Conservation (phyloP, 2,113 vertebrate genomes). For the Strix uralensis region DNA sequence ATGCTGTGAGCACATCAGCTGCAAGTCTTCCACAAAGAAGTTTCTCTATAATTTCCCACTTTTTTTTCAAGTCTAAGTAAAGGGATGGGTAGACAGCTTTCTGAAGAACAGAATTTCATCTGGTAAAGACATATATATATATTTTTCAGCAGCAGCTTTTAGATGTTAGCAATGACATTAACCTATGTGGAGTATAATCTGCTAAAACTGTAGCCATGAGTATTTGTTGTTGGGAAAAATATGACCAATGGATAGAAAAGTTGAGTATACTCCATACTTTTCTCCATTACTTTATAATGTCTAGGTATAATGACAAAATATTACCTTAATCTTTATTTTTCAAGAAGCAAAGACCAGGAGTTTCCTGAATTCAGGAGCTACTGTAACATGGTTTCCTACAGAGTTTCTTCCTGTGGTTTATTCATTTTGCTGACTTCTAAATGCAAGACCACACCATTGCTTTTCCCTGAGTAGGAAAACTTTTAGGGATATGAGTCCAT, state of each 20-base stretch:
- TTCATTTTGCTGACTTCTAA: neutral
- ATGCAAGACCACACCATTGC: neutral
- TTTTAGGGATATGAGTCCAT: neutral
- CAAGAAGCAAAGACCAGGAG: neutral
- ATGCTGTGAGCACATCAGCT: neutral
- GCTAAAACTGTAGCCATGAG: neutral
- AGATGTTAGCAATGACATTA: neutral
- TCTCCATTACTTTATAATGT: neutral
- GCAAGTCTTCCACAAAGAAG: neutral
- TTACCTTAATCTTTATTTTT: neutral
- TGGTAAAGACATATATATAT: neutral
- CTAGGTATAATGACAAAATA: neutral
- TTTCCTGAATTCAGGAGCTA: neutral
- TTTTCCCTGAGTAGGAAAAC: neutral
- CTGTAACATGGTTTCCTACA: neutral
- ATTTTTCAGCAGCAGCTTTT: neutral
- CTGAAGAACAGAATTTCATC: neutral
- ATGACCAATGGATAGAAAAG: neutral
- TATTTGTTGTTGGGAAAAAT: neutral
- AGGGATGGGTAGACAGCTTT: neutral
- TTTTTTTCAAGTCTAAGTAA: neutral
- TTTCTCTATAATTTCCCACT: neutral
- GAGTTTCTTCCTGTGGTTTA: neutral
- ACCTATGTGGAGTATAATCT: neutral
- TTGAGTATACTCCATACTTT: neutral